phyloP scores from a whole-genome alignment of 2,797 vertebrate genomes.

The Xenentodon cancila region DNA sequence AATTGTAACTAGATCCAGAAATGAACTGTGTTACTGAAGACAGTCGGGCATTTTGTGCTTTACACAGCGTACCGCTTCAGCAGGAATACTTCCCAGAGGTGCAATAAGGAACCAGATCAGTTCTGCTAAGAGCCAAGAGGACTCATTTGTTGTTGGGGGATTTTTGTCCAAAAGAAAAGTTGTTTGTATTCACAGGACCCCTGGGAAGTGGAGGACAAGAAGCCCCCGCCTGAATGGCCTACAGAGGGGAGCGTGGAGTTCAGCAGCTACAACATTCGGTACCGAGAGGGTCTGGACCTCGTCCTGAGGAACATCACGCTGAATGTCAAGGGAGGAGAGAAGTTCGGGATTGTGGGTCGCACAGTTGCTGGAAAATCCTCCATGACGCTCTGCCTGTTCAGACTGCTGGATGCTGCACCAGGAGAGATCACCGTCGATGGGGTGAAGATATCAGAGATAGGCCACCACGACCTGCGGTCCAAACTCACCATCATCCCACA shows the following conservation, averaged over 20 bases:
- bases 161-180: constrained; percentile 27
- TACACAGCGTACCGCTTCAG: constrained; percentile 37
- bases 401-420: constrained; percentile 90
- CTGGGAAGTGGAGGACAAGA: constrained; percentile 89
- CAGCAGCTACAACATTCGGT: constrained; percentile 90
- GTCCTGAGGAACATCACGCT: constrained; percentile 90
- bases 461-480: constrained; percentile 94
- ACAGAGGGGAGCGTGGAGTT: constrained; percentile 89
- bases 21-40: constrained; percentile 32
- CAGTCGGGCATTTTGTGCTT: constrained; percentile 29
- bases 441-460: constrained; percentile 91
- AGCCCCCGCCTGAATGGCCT: constrained; percentile 90
- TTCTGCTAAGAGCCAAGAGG: constrained; percentile 16
- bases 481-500: constrained; percentile 97
- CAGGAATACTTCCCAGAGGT: not conserved
- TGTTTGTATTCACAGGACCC: constrained; percentile 84
- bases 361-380: constrained; percentile 97
- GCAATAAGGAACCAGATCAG: constrained; percentile 4
- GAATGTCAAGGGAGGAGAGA: constrained; percentile 90
- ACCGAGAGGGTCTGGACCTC: constrained; percentile 92
- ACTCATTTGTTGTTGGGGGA: constrained; percentile 59
- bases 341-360: constrained; percentile 98
- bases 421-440: constrained; percentile 93
- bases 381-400: constrained; percentile 96
- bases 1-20: constrained; percentile 67